A percentile compares a stretch with the other conserved stretches of the same genome.
Evolutionary conservation across 2,113 vertebrate genomes (phyloP).

Genomic region (Cebidichthys violaceus): DNA sequence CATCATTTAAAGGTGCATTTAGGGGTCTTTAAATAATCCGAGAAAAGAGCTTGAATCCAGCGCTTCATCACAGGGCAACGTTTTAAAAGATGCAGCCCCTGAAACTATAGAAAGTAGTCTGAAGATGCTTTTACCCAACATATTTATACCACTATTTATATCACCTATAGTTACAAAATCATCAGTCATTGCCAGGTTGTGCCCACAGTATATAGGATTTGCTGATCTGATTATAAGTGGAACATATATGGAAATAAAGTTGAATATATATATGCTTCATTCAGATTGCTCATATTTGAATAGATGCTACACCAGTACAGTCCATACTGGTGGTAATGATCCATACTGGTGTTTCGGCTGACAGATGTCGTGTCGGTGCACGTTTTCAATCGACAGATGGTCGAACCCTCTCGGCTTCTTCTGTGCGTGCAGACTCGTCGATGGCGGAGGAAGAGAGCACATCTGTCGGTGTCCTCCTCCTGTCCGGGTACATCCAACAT

Average conservation of each 20-base stretch:
- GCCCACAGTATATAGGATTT: too few species aligned
- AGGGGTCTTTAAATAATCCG: too few species aligned
- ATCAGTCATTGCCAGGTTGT: too few species aligned
- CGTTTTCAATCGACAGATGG: constrained; percentile 31
- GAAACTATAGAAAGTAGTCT: too few species aligned
- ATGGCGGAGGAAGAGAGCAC: constrained; percentile 2
- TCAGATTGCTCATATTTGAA: not conserved
- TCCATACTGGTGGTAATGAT: not conserved
- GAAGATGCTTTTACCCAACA: too few species aligned
- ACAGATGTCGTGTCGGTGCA: constrained; percentile 32
- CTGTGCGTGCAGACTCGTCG: constrained; percentile 15
- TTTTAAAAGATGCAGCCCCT: too few species aligned
- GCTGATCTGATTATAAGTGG: not conserved
- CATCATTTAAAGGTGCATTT: too few species aligned
- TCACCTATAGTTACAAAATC: too few species aligned
- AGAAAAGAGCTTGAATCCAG: too few species aligned
- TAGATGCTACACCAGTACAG: not conserved
- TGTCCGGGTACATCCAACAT: constrained; percentile 24
- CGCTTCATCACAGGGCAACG: too few species aligned
- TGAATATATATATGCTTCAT: too few species aligned
- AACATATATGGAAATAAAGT: not conserved
- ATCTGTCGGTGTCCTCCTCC: constrained; percentile 23
- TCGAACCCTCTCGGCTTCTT: constrained; percentile 5
- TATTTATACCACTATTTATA: too few species aligned
- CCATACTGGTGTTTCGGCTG: not conserved